Evolutionary conservation across 2,113 vertebrate genomes (phyloP).

Genomic region (Synchiropus splendidus): DNA sequence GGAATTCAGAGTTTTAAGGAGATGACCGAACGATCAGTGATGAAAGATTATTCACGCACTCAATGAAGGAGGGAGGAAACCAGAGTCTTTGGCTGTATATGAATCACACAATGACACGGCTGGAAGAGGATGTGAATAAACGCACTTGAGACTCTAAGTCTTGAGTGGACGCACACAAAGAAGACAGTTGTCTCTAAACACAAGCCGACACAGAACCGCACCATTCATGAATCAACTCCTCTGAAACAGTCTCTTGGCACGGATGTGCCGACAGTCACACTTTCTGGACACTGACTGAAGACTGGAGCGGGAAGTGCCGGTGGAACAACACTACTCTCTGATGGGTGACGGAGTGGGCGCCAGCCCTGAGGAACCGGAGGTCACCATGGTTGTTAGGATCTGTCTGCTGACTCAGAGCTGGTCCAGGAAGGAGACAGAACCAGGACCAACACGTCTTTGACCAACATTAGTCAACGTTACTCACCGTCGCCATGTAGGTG

Average conservation of each 20-base stretch:
- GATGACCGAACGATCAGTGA: no score
- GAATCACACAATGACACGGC: no score
- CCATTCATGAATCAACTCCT: no score
- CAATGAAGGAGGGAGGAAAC: no score
- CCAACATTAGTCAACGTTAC: slow-evolving; percentile 59
- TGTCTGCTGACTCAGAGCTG: slow-evolving; percentile 45
- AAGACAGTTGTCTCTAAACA: no score
- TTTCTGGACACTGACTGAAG: slow-evolving; percentile 44
- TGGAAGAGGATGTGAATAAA: no score
- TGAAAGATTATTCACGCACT: no score
- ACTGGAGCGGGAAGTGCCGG: slow-evolving; percentile 37
- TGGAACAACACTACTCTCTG: slow-evolving; percentile 44
- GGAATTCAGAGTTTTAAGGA: no score
- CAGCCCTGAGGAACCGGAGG: slow-evolving; percentile 19
- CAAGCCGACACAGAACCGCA: no score
- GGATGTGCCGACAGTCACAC: slow-evolving; percentile 19
- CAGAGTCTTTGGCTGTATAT: no score
- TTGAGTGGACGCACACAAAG: no score
- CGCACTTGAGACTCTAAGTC: no score
- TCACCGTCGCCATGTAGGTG: slow-evolving; percentile 37
- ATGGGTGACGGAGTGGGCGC: slow-evolving; percentile 40
- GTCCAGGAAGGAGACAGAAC: slow-evolving; percentile 7
- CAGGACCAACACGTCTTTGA: slow-evolving; percentile 22
- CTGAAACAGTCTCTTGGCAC: neutral
- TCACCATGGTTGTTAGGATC: slow-evolving; percentile 37